These are phyloP conservation scores for Aratinga solstitialis DNA, from an alignment of 2,797 vertebrate species.

Conservation along the genomic window DNA sequence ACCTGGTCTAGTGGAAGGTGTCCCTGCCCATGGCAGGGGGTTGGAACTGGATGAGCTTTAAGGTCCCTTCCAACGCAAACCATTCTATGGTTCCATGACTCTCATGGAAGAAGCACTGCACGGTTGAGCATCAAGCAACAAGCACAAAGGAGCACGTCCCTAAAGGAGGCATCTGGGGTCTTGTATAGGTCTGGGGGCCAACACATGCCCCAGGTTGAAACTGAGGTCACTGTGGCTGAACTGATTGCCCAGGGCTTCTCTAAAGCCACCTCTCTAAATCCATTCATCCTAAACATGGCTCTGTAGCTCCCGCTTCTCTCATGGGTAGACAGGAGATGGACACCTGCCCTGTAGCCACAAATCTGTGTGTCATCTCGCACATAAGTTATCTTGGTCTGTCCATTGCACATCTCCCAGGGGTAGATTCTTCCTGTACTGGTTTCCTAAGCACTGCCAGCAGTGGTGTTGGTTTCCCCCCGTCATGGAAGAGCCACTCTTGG, in stretches of 20 bases:
- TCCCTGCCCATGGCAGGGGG: neutral
- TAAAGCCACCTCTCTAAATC: neutral
- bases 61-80: neutral
- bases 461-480: neutral
- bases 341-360: neutral
- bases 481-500: accelerated
- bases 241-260: neutral
- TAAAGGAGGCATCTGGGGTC: too few species aligned
- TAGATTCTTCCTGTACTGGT: neutral
- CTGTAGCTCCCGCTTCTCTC: neutral
- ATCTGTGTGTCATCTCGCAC: accelerated
- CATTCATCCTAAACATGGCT: neutral
- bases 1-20: neutral
- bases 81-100: neutral
- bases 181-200: neutral
- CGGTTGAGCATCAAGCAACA: accelerated
- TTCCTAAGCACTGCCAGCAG: neutral
- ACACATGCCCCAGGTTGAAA: neutral
- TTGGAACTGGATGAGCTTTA: neutral
- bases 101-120: neutral
- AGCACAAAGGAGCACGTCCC: neutral
- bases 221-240: accelerated
- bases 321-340: neutral
- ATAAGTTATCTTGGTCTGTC: neutral
- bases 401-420: accelerated